phyloP scores from a whole-genome alignment of 2,797 vertebrate species.

The Sardinella longiceps region DNA sequence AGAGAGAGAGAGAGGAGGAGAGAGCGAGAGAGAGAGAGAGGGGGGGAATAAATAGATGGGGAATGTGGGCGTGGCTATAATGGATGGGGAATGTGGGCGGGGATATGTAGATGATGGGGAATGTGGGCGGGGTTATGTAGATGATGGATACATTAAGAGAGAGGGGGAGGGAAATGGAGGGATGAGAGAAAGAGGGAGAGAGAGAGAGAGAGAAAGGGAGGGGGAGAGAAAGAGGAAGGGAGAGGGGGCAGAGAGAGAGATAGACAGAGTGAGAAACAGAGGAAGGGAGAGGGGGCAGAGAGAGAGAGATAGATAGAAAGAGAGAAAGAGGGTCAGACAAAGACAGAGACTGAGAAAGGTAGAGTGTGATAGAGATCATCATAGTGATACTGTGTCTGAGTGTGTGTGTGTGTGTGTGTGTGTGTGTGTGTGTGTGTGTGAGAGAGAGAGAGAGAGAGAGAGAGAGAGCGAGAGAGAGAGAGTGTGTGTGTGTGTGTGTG shows the following conservation, averaged over 20 bases:
- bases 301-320: background rate
- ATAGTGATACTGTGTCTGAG: too few species aligned
- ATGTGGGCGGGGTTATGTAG: too few species aligned
- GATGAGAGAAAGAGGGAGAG: background rate
- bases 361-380: conserved; percentile 29
- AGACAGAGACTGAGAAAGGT: conserved; percentile 13
- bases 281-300: background rate
- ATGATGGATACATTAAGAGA: background rate
- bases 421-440: conserved; percentile 4
- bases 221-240: background rate
- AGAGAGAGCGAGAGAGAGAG: conserved; percentile 24
- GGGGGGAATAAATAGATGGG: background rate
- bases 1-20: background rate
- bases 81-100: background rate
- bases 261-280: background rate
- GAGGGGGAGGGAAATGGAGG: background rate
- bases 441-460: conserved; percentile 35
- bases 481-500: conserved; percentile 19
- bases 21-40: background rate
- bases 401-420: conserved; percentile 12
- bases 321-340: background rate
- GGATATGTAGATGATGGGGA: background rate
- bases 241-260: background rate
- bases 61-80: background rate
- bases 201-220: background rate